Conservation (phyloP, 1,140 invertebrate genomes). For the Lineus longissimus region DNA sequence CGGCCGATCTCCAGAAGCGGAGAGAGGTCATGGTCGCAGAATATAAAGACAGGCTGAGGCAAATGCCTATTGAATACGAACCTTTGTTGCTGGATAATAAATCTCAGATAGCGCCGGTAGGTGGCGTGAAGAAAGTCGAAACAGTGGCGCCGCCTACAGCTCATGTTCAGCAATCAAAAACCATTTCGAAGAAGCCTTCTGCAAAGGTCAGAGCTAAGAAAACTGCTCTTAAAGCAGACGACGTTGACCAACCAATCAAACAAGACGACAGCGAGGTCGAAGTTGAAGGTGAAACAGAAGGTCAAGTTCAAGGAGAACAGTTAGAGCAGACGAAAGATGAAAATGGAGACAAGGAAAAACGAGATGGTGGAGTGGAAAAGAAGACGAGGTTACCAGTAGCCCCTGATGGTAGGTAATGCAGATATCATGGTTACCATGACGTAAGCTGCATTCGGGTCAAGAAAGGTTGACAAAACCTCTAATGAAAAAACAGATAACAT, state of each 20-base stretch:
- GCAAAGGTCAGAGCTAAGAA: not conserved
- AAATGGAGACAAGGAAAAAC: not conserved
- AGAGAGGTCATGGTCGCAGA: not conserved
- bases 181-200: not conserved
- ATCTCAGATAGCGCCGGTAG: no score
- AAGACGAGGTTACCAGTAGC: not conserved
- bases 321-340: not conserved
- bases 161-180: not conserved
- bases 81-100: not conserved
- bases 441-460: no score
- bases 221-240: not conserved
- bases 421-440: no score
- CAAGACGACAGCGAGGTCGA: no score
- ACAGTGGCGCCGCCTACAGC: no score
- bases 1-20: not conserved
- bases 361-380: not conserved
- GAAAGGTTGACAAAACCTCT: no score
- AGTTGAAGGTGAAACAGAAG: no score
- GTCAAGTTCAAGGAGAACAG: not conserved
- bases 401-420: not conserved
- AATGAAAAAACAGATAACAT: no score
- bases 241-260: not conserved
- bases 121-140: no score
- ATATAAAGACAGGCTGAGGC: not conserved
- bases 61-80: not conserved